Evolutionary conservation across 2,797 vertebrate genomes (phyloP).

Genomic region (Columba guinea): DNA sequence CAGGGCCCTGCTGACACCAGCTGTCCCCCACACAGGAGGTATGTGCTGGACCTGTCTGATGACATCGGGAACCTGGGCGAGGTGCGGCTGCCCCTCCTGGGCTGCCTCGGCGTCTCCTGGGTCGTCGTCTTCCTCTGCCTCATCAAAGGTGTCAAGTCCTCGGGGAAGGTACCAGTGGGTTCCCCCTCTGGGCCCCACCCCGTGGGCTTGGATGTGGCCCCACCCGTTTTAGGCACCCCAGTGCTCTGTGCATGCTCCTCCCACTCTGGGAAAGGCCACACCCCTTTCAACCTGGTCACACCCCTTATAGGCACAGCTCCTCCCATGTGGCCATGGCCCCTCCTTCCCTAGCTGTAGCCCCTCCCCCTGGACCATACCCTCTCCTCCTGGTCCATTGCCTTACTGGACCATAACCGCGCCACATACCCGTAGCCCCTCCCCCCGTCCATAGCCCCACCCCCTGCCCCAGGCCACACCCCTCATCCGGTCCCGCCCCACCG

Average conservation of each 20-base stretch:
- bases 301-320: neutral
- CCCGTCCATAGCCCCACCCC: no score
- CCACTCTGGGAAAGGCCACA: neutral
- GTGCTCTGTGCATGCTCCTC: neutral
- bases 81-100: constrained; percentile 91
- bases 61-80: constrained; percentile 96
- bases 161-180: constrained; percentile 87
- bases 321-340: neutral
- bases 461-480: neutral
- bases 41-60: constrained; percentile 91
- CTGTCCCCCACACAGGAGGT: constrained; percentile 77
- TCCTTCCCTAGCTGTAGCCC: fast-evolving
- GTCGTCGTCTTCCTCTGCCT: constrained; percentile 97
- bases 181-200: neutral
- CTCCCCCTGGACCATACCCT: no score
- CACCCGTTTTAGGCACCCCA: neutral
- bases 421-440: neutral
- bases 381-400: no score
- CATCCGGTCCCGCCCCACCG: fast-evolving
- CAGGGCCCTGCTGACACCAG: fast-evolving
- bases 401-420: no score
- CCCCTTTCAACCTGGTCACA: no score
- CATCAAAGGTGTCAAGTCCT: constrained; percentile 96
- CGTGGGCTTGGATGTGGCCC: neutral
- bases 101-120: constrained; percentile 94